Base-by-base conservation (phyloP, 1,140 invertebrate genomes). In the Pseudomyrmex sp. region DNA sequence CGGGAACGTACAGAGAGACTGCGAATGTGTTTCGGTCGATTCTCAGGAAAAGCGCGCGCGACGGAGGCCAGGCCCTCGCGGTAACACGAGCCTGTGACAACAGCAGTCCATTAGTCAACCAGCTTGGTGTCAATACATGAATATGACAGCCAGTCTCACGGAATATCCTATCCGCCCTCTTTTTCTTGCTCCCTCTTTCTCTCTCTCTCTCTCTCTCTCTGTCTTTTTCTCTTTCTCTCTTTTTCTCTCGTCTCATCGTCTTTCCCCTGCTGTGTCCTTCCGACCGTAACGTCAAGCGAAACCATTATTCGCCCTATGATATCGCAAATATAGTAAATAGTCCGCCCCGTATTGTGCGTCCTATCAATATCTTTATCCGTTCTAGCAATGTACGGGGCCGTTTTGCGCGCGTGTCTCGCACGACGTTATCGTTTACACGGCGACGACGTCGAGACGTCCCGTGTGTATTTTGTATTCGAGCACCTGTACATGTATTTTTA, bases 91-190 rank as follows among this genome's bases (percentile, higher is more conserved):
- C 89, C 85, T 94, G 89, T 89, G 92, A 94, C 92, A 94, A 94
- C 93, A 94, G 91, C 90, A 92, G 94, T 94, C 94, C 93, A 94
- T 94, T 94, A 94, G 94, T 94, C 94, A 94, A 94, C 89, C 92
- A 91, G 91, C 91, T 93, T 89, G 88, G 90, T 94, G 93, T 94
- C 93, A 94, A 94, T 94, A 94, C 91, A 94, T 94, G 93, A 94
- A 94, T 94, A 92, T 93, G 93, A 94, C 92, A 91, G 92, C 88
- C 89, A 91, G 91, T 91, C 90, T 89, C 85, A 87, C 87, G 88
- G 88, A 89, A 89, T 79, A 90, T 83, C 65, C 89, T 70, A 90
- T 84, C 86, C 58, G 77, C 69, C 88, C 82, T 75, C 48, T 77
- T 58, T 79, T 79, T 83, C 59, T 58, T 56, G 26, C 56, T 52